These are phyloP conservation scores for Tiliqua scincoides DNA, from an alignment of 2,113 vertebrate species.

Conservation along the genomic window DNA sequence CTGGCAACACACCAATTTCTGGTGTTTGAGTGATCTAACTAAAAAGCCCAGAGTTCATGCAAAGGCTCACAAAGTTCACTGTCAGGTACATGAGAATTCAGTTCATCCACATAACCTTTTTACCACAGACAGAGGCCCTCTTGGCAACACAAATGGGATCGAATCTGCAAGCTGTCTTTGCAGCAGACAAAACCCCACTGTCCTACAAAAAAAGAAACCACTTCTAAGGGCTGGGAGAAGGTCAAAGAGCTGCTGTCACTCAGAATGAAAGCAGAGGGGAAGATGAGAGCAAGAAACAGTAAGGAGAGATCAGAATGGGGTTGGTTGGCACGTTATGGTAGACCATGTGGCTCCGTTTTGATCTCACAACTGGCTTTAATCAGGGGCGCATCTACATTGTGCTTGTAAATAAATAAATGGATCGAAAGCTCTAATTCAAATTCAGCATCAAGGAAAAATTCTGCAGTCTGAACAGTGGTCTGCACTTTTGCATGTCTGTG, in stretches of 20 bases:
- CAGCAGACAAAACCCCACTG: background rate
- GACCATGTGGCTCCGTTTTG: background rate
- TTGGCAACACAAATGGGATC: background rate
- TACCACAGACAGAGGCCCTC: background rate
- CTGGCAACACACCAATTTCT: background rate
- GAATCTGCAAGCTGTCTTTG: background rate
- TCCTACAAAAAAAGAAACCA: conserved; percentile 18
- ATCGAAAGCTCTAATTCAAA: no score
- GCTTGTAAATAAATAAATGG: background rate
- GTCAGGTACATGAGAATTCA: background rate
- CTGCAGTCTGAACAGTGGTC: no score
- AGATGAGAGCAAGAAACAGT: background rate
- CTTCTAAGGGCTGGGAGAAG: background rate
- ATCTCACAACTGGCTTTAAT: background rate
- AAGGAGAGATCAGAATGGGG: background rate
- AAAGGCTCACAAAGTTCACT: background rate
- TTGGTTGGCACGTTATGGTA: background rate
- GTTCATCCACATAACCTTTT: background rate
- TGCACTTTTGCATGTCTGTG: background rate
- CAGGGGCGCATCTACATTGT: no score
- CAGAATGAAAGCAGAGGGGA: conserved; percentile 1
- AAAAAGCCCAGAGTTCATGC: background rate
- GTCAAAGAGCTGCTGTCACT: background rate
- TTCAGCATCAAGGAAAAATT: no score
- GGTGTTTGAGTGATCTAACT: background rate